A percentile compares a stretch with the other conserved stretches of the same genome.
Evolutionary conservation across 2,888 invertebrate species (phyloP).

Genomic region (Synanthedon vespiformis): DNA sequence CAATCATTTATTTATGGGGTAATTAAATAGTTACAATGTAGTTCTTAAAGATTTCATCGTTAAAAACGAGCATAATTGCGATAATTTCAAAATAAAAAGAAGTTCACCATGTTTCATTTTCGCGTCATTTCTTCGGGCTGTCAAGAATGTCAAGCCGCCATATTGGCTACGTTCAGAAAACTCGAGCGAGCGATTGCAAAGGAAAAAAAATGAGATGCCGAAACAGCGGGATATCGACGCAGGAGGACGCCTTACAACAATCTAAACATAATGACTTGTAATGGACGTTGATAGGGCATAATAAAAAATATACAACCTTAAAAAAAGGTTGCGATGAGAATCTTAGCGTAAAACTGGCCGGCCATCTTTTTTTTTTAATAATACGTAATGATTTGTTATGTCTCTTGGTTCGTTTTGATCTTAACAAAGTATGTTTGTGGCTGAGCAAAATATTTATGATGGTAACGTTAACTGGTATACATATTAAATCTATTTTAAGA

Average conservation of each 20-base stretch:
- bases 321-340: slow-evolving; percentile 10
- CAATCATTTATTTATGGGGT: too few species aligned
- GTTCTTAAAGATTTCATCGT: too few species aligned
- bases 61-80: too few species aligned
- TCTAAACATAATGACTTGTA: slow-evolving; percentile 53
- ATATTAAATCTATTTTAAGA: too few species aligned
- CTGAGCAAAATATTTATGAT: too few species aligned
- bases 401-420: not conserved
- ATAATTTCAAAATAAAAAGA: slow-evolving; percentile 13
- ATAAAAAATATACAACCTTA: slow-evolving; percentile 22
- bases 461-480: too few species aligned
- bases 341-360: slow-evolving; percentile 18
- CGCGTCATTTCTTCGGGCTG: slow-evolving; percentile 9
- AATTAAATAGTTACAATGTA: too few species aligned
- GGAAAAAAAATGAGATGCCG: slow-evolving; percentile 17
- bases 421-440: too few species aligned
- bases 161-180: slow-evolving; percentile 9
- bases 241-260: slow-evolving; percentile 40
- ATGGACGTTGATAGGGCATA: slow-evolving; percentile 44
- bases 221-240: slow-evolving; percentile 41
- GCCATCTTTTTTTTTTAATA: not conserved
- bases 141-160: slow-evolving; percentile 14
- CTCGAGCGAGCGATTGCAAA: slow-evolving; percentile 11
- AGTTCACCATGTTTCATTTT: slow-evolving; percentile 12
- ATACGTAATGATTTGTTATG: not conserved